Percentiles rank a stretch among this genome's conserved stretches.
Evolutionary conservation across 1,140 invertebrate species (phyloP).

Genomic region (Rhyacophila brunnea): DNA sequence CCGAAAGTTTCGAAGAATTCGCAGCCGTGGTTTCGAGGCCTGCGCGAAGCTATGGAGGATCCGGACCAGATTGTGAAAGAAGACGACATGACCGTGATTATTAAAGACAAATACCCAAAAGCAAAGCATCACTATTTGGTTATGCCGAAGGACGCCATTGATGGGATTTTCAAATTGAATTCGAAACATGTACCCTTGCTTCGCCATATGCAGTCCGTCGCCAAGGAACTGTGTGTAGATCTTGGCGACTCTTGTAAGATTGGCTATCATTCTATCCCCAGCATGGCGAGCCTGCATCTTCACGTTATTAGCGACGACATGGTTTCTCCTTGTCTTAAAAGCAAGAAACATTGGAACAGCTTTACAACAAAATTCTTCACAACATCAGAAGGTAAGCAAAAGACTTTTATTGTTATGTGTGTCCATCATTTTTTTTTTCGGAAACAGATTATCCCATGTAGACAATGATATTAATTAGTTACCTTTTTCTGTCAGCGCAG

Average conservation of each 20-base stretch:
- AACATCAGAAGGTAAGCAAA: constrained; percentile 60
- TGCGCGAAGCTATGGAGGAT: constrained; percentile 72
- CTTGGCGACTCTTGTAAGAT: constrained; percentile 52
- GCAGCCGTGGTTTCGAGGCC: constrained; percentile 62
- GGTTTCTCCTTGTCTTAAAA: constrained; percentile 76
- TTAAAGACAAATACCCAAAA: constrained; percentile 79
- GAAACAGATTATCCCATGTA: too few species aligned
- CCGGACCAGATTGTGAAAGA: constrained; percentile 61
- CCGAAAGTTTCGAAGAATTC: too few species aligned
- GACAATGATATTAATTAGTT: too few species aligned
- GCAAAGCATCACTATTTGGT: constrained; percentile 76
- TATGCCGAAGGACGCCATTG: constrained; percentile 71
- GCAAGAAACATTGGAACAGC: constrained; percentile 87
- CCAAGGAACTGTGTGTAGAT: constrained; percentile 45
- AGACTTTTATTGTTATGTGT: neutral
- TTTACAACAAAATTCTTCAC: constrained; percentile 83
- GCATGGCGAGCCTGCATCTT: constrained; percentile 82
- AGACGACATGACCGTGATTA: constrained; percentile 53
- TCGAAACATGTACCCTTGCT: constrained; percentile 66
- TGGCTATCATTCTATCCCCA: constrained; percentile 83
- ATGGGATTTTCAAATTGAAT: constrained; percentile 64
- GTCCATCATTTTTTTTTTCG: neutral
- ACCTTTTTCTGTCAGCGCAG: too few species aligned
- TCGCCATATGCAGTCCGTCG: constrained; percentile 70
- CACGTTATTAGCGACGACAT: constrained; percentile 90